Percentiles rank a stretch among this genome's conserved stretches.
Evolutionary conservation across 2,888 invertebrate genomes (phyloP).

Genomic region (Dryococelus australis): DNA sequence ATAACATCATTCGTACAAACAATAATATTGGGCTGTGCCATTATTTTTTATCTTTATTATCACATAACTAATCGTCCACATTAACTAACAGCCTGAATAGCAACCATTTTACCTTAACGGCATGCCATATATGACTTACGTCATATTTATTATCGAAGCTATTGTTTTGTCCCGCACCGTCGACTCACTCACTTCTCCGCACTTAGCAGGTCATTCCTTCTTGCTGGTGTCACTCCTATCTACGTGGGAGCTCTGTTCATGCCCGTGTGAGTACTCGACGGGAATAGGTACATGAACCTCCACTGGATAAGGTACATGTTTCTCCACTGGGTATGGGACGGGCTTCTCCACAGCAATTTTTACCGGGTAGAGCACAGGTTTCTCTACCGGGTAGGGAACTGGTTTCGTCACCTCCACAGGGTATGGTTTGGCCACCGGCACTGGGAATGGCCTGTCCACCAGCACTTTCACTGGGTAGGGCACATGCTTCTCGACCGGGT

Average conservation of each 20-base stretch:
- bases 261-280: slow-evolving; percentile 20
- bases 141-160: background rate
- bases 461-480: slow-evolving; percentile 52
- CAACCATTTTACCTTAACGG: no score
- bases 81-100: no score
- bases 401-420: slow-evolving; percentile 65
- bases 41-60: no score
- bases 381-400: slow-evolving; percentile 76
- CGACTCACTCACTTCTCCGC: background rate
- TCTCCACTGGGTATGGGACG: slow-evolving; percentile 69
- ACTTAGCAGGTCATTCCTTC: background rate
- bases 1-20: no score
- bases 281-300: slow-evolving; percentile 39
- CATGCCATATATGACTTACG: no score
- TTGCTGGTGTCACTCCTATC: background rate
- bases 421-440: slow-evolving; percentile 69
- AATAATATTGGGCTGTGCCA: no score
- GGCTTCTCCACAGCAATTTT: slow-evolving; percentile 58
- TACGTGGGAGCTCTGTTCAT: background rate
- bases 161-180: background rate
- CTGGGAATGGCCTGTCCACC: slow-evolving; percentile 65
- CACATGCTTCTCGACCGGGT: slow-evolving; percentile 51
- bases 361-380: slow-evolving; percentile 56
- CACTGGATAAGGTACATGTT: slow-evolving; percentile 61
- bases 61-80: no score